A percentile compares a stretch with the other conserved stretches of the same genome.
These are phyloP conservation scores for Enteromius trimaculatus DNA, from an alignment of 2,797 vertebrate species.

Conservation along the genomic window DNA sequence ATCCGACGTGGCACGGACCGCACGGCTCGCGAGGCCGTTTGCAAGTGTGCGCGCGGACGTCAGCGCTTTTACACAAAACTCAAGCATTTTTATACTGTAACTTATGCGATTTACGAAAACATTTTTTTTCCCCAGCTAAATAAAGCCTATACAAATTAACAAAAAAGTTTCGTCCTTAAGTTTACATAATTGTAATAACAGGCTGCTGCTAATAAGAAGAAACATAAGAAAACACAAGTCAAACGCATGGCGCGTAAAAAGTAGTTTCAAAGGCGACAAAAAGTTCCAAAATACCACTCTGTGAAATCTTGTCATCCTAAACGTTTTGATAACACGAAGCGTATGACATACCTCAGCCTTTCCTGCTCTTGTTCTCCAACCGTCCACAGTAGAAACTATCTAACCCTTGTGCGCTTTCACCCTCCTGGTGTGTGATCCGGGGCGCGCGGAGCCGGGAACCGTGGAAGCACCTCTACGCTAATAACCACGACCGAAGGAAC, in stretches of 20 bases:
- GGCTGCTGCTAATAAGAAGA: background rate
- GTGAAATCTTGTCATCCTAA: background rate
- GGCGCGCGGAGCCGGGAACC: conserved; percentile 73
- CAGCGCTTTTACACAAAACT: conserved; percentile 40
- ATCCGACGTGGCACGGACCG: conserved; percentile 74
- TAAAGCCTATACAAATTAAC: background rate
- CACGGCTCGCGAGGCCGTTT: conserved; percentile 60
- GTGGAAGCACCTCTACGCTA: conserved; percentile 73
- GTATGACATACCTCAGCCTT: conserved; percentile 69
- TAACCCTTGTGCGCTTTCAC: conserved; percentile 62
- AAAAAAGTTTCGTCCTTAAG: background rate
- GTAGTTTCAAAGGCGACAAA: conserved; percentile 1
- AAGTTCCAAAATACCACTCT: conserved; percentile 36
- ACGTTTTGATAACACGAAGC: conserved; percentile 8
- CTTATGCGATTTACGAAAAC: background rate
- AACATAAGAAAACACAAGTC: background rate
- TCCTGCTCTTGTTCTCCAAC: conserved; percentile 59
- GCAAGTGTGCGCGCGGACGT: conserved; percentile 42
- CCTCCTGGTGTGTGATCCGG: conserved; percentile 68
- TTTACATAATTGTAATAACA: background rate
- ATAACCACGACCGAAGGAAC: conserved; percentile 75
- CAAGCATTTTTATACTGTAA: background rate
- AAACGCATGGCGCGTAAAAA: background rate
- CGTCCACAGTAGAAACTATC: conserved; percentile 44
- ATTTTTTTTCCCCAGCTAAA: background rate